phyloP scores from a whole-genome alignment of 1,140 invertebrate species.

The Chironomus tepperi region DNA sequence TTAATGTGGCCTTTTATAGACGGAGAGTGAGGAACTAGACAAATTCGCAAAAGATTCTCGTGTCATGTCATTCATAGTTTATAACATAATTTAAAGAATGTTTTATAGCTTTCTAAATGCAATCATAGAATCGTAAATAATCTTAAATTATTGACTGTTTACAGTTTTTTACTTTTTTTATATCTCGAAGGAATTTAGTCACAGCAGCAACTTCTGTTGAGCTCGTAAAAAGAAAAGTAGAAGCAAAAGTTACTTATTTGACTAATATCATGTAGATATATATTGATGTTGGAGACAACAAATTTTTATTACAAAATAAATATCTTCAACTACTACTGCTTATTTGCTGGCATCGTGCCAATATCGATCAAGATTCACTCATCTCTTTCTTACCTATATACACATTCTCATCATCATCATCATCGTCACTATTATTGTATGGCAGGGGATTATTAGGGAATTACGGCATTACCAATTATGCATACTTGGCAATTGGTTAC shows the following conservation, averaged over 20 bases:
- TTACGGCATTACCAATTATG: too few species aligned
- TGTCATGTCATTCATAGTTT: too few species aligned
- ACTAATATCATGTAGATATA: conserved; percentile 9
- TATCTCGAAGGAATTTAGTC: background rate
- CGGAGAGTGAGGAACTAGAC: too few species aligned
- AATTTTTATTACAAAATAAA: conserved; percentile 24
- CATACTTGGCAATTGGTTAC: too few species aligned
- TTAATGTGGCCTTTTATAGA: too few species aligned
- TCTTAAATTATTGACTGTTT: conserved; percentile 21
- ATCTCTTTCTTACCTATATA: background rate
- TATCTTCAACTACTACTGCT: background rate
- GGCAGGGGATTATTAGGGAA: too few species aligned
- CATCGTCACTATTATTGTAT: too few species aligned
- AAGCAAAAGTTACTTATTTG: background rate
- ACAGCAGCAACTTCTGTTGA: background rate
- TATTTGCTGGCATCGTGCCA: background rate
- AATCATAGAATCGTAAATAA: conserved; percentile 10
- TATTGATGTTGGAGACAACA: conserved; percentile 5
- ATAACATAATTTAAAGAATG: too few species aligned
- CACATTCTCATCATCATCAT: too few species aligned
- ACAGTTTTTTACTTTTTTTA: background rate
- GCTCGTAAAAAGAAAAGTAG: background rate
- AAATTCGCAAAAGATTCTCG: too few species aligned
- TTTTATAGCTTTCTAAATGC: conserved; percentile 16
- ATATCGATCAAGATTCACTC: conserved; percentile 18